phyloP scores from a whole-genome alignment of 2,113 vertebrate species.

The Hippocampus guttulatus region DNA sequence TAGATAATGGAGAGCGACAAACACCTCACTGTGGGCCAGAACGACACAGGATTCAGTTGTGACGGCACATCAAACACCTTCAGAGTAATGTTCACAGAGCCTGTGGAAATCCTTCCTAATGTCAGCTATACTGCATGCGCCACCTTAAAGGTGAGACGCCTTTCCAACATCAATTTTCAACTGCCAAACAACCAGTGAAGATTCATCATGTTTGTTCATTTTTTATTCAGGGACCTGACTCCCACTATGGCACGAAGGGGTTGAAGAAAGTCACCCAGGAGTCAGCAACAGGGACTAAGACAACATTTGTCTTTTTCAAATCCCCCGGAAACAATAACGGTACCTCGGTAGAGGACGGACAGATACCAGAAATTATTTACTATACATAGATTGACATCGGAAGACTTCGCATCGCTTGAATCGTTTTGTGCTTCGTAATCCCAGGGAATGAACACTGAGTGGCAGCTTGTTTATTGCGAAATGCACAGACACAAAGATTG shows the following conservation, averaged over 20 bases:
- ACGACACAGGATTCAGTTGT: slow-evolving; percentile 91
- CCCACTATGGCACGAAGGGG: slow-evolving; percentile 92
- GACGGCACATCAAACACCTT: slow-evolving; percentile 88
- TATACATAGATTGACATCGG: slow-evolving; percentile 70
- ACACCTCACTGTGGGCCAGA: slow-evolving; percentile 85
- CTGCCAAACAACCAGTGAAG: background rate
- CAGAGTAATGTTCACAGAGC: slow-evolving; percentile 94
- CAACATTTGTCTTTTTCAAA: slow-evolving; percentile 87
- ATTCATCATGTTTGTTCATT: background rate
- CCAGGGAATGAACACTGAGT: background rate
- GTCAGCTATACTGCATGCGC: slow-evolving; percentile 92
- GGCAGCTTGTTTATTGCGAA: background rate
- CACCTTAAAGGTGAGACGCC: slow-evolving; percentile 80
- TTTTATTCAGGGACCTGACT: slow-evolving; percentile 82
- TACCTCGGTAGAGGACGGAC: slow-evolving; percentile 92
- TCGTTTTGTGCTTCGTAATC: background rate
- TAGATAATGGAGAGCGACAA: slow-evolving; percentile 88
- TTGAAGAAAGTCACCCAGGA: slow-evolving; percentile 88
- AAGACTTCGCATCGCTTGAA: background rate
- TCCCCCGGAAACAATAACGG: slow-evolving; percentile 95
- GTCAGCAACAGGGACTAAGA: slow-evolving; percentile 83
- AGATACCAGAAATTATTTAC: slow-evolving; percentile 96
- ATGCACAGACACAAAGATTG: slow-evolving; percentile 2
- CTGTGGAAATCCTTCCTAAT: slow-evolving; percentile 86
- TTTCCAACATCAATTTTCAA: background rate